A percentile compares a stretch with the other conserved stretches of the same genome.
phyloP scores from a whole-genome alignment of 1,140 invertebrate genomes.

The Drosophila yakuba region DNA sequence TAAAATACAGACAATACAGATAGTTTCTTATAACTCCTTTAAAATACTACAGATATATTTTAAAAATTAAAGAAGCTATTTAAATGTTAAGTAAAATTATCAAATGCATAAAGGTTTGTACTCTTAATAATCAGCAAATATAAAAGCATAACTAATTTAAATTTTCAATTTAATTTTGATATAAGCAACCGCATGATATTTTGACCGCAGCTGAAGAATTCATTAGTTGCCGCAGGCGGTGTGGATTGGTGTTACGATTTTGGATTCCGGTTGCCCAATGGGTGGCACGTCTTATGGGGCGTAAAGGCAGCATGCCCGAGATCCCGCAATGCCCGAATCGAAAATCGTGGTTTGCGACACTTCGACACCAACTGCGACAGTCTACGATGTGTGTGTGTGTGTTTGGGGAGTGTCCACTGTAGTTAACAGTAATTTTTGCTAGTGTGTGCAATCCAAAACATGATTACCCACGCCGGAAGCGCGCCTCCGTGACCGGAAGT shows the following conservation, averaged over 20 bases:
- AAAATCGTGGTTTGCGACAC: constrained; percentile 17
- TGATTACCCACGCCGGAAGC: constrained; percentile 45
- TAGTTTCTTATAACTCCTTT: background rate
- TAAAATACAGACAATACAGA: no score
- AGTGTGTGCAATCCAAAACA: constrained; percentile 67
- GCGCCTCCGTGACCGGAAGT: constrained; percentile 11
- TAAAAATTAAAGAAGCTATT: background rate
- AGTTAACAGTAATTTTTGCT: no score
- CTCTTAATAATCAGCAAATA: no score
- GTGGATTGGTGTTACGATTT: constrained; percentile 29
- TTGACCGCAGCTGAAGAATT: constrained; percentile 11
- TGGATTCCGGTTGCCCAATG: constrained; percentile 16
- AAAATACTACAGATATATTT: no score
- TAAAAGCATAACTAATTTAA: no score
- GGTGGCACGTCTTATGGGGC: constrained; percentile 31
- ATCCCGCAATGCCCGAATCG: constrained; percentile 23
- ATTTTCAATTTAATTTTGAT: no score
- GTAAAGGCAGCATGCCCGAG: constrained; percentile 17
- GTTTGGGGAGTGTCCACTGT: background rate
- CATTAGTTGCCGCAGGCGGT: constrained; percentile 33
- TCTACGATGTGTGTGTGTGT: constrained; percentile 20
- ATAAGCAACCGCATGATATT: background rate
- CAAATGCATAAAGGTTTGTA: no score
- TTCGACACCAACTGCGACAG: constrained; percentile 30
- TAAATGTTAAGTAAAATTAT: background rate